These are phyloP conservation scores for Eustalomyia histrio DNA, from an alignment of 2,888 invertebrate species.

Conservation along the genomic window DNA sequence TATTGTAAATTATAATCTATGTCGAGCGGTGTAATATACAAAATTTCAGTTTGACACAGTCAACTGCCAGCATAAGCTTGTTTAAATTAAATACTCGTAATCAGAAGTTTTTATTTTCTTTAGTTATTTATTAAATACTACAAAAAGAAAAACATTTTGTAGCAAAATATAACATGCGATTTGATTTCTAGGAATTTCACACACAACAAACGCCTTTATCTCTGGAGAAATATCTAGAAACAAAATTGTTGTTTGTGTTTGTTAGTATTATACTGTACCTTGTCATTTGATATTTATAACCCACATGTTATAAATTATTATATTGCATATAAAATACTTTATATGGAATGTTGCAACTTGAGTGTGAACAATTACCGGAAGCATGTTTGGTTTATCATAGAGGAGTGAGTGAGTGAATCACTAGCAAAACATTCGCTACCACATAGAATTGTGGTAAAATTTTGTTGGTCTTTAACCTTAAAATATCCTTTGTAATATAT, in stretches of 20 bases:
- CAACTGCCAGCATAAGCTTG: slow-evolving; percentile 48
- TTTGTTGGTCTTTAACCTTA: slow-evolving; percentile 44
- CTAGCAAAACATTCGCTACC: slow-evolving; percentile 30
- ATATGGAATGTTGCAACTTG: slow-evolving; percentile 22
- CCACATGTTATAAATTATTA: slow-evolving; percentile 52
- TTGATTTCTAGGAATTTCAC: slow-evolving; percentile 49
- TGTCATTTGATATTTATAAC: slow-evolving; percentile 58
- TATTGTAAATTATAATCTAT: too few relatives aligned
- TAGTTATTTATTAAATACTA: background rate
- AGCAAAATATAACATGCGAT: slow-evolving; percentile 24
- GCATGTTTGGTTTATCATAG: slow-evolving; percentile 41
- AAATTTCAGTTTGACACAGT: slow-evolving; percentile 46
- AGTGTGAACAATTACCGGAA: slow-evolving; percentile 64
- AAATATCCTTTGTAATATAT: slow-evolving; percentile 22
- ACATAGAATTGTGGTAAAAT: slow-evolving; percentile 34
- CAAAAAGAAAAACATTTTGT: background rate
- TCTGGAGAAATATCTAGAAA: slow-evolving; percentile 39
- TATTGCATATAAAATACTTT: background rate
- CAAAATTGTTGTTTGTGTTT: too few relatives aligned
- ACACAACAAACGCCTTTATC: slow-evolving; percentile 46
- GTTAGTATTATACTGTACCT: slow-evolving; percentile 2
- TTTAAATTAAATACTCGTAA: slow-evolving; percentile 18
- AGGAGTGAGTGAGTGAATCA: slow-evolving; percentile 13
- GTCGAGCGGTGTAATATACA: background rate
- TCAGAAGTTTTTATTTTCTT: background rate